Conservation (phyloP, 2,113 vertebrate genomes). For the Microcebus lehilahytsara region DNA sequence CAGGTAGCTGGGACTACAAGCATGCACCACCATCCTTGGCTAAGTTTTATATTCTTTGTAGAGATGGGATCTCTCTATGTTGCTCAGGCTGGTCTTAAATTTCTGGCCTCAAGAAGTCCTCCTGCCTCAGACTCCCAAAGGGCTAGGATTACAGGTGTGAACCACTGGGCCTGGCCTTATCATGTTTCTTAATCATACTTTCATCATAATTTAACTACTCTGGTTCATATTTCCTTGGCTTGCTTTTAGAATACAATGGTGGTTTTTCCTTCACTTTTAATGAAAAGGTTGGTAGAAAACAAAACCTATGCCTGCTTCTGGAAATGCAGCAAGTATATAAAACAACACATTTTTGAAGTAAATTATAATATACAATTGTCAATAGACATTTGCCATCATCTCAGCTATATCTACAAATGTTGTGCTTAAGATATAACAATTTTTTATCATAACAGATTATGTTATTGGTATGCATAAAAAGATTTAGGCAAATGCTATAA, state of each 20-base stretch:
- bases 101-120: too few species aligned
- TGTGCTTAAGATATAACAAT: not conserved
- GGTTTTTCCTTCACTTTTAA: not conserved
- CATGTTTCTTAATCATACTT: not conserved
- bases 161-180: not conserved
- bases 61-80: too few species aligned
- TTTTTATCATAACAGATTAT: not conserved
- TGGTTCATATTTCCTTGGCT: not conserved
- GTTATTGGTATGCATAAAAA: not conserved
- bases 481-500: not conserved
- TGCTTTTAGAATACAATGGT: not conserved
- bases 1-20: too few species aligned
- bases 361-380: not conserved
- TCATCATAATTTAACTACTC: not conserved
- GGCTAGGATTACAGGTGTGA: not conserved
- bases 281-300: not conserved
- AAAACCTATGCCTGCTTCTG: not conserved
- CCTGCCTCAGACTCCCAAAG: too few species aligned
- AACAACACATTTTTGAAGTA: not conserved
- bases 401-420: not conserved
- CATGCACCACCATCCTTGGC: too few species aligned
- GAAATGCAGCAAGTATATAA: not conserved
- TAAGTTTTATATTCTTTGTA: too few species aligned
- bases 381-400: not conserved
- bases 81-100: too few species aligned